Conservation (phyloP, 2,113 vertebrate species). For the Oryzias curvinotus region DNA sequence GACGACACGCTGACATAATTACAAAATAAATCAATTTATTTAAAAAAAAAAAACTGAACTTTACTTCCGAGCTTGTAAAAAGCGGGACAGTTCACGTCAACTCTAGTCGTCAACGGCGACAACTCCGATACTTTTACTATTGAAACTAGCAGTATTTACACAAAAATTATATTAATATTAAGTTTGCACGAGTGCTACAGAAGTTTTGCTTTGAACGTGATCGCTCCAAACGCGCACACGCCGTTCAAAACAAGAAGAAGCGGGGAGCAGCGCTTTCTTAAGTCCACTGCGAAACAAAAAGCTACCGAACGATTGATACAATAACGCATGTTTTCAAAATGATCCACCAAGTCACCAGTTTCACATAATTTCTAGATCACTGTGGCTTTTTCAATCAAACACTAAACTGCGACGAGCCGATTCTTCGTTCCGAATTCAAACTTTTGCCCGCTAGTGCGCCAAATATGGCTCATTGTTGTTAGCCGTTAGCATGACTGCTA, state of each 20-base stretch:
- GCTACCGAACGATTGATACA: slow-evolving; percentile 58
- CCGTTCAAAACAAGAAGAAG: slow-evolving; percentile 46
- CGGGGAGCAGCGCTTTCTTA: slow-evolving; percentile 50
- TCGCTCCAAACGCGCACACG: too few species aligned
- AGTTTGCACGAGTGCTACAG: too few species aligned
- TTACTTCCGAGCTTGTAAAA: too few species aligned
- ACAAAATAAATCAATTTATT: too few species aligned
- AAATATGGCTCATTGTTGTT: slow-evolving; percentile 77
- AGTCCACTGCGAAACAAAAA: slow-evolving; percentile 69
- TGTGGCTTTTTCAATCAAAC: neutral
- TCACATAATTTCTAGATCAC: rapidly evolving
- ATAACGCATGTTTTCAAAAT: slow-evolving; percentile 5
- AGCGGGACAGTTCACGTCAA: too few species aligned
- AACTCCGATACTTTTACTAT: too few species aligned
- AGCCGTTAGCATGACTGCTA: slow-evolving; percentile 72
- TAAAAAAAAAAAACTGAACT: too few species aligned
- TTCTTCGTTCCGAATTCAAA: slow-evolving; percentile 59
- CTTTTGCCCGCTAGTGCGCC: slow-evolving; percentile 73
- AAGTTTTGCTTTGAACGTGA: too few species aligned
- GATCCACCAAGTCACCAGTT: neutral
- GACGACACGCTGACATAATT: too few species aligned
- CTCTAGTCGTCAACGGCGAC: too few species aligned
- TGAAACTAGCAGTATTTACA: too few species aligned
- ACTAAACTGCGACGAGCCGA: neutral
- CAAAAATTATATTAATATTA: too few species aligned